These are phyloP conservation scores for Oligia fasciuncula DNA, from an alignment of 2,888 invertebrate genomes.

Conservation along the genomic window DNA sequence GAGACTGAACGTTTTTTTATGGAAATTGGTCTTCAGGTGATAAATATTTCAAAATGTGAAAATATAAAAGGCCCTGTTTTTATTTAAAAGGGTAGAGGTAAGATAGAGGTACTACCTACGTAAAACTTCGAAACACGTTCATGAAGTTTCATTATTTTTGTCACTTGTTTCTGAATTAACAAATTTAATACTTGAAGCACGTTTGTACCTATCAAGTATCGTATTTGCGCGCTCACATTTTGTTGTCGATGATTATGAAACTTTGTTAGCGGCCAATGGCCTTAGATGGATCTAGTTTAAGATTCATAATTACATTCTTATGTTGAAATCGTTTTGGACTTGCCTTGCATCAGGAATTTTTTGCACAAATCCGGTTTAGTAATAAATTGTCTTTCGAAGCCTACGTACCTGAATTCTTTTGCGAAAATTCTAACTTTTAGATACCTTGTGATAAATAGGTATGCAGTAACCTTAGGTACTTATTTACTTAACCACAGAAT, in stretches of 20 bases:
- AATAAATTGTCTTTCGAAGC: slow-evolving; percentile 10
- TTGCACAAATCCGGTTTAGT: slow-evolving; percentile 36
- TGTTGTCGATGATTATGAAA: slow-evolving; percentile 52
- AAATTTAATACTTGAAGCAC: slow-evolving; percentile 33
- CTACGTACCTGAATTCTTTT: neutral
- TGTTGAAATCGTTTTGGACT: slow-evolving; percentile 45
- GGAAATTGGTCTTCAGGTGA: neutral
- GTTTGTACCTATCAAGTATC: slow-evolving; percentile 39
- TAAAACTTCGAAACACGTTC: neutral
- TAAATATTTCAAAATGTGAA: neutral
- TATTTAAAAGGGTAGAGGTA: too few species aligned
- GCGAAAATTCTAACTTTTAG: neutral
- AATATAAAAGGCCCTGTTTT: neutral
- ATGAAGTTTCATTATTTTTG: slow-evolving; percentile 42
- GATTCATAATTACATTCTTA: slow-evolving; percentile 47
- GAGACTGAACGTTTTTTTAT: neutral
- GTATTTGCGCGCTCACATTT: slow-evolving; percentile 49
- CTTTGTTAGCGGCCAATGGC: slow-evolving; percentile 49
- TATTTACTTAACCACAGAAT: too few species aligned
- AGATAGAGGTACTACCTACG: neutral
- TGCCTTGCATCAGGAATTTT: slow-evolving; percentile 20
- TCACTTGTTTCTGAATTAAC: slow-evolving; percentile 26
- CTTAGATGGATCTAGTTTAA: slow-evolving; percentile 57
- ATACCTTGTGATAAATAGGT: neutral
- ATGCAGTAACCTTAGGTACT: too few species aligned